Evolutionary conservation across 2,113 vertebrate genomes (phyloP), one percentile per base, ranked within the genome.

Genomic region (Channa maculata): DNA sequence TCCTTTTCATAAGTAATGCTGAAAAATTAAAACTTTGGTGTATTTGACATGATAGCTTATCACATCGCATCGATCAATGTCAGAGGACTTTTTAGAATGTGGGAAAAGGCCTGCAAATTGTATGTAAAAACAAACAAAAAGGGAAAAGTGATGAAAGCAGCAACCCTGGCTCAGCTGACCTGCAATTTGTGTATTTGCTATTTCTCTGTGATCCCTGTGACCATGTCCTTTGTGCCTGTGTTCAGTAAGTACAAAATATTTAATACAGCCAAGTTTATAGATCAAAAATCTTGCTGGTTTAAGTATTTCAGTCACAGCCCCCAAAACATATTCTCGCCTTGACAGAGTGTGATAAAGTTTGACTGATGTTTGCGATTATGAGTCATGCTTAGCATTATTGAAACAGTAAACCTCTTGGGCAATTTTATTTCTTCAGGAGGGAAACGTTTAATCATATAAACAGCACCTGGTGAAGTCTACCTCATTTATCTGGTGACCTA

Each of bases 401-500:
- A 87, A 87, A 87, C 69, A 62, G 75, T 80, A 79, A 84, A 84
- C 80, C 88, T 75, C 80, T 14, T 59, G 69, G 66, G 80, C 55
- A 76, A 58, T 78, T 88, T 65, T 80, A 85, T 86, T 85, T 84
- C 76, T 65, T 86, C 63, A 45, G 43, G 49, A 82, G 48, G 60
- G 73, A 54, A 79, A 80, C 11, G 6, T 58, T 69, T 86, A 74
- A 86, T 79, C 61, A 62, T 55, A 11, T 79, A 71, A 87, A 85
- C 61, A 58, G 55, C 53, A 63, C 7, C 49, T n/a, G 13, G 45
- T 71, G 53, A 88, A 80, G 75, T 78, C 65, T 12, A 1, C 63
- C 71, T 77, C 77, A 71, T 89, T 88, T 81, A 83, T 86, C 82
- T 65, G 50, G n/a, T 88, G 79, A 91, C 86, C 87, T 88, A 74